Evolutionary conservation across 2,888 invertebrate species (phyloP), one percentile per base, ranked within the genome.

Genomic region (Pachydiplax longipennis): DNA sequence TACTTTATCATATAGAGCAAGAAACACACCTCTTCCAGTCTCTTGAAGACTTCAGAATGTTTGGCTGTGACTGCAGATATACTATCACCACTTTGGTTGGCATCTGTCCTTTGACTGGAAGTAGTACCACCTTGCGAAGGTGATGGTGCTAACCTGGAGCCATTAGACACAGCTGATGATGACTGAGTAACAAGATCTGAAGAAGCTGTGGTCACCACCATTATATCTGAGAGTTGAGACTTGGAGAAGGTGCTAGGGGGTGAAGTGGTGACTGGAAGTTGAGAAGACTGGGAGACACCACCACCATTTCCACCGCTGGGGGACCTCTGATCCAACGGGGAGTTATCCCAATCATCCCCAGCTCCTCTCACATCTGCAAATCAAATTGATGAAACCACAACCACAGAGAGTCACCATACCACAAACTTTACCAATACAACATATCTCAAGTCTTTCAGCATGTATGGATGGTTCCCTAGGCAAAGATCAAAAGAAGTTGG

Each of bases 41-140:
- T 90, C 81, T 90, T 90, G 31, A 90, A 90, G 31, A 81, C 90
- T 48, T 90, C 90, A 40, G 80, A 25, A 3, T 90, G 90, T n/a
- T 80, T 90, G 3, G 90, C 53, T 25, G 80, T 80, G 53, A 90
- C 35, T 2, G 81, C 31, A 18, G 81, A 81, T 31, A 81, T 40
- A 44, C 37, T 10, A 8, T n/a, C 65, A 22, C 37, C 31, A 35
- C 10, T 22, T 31, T 35, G 53, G 10, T 8, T 25, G 15, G 13
- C 37, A 18, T 81, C 81, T 22, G 25, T 58, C 22, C 58, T n/a
- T 2, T 58, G 35, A 37, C 15, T 18, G n/a, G 61, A 31, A 65
- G 31, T 8, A 2, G 3, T 18, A 18, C 58, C 53, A 15, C 58
- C 80, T 44, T 44, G 81, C 22, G 37, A 40, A 48, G 81, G 40